These are phyloP conservation scores for Scaptomyza reducta DNA, from an alignment of 2,888 invertebrate genomes.

Conservation along the genomic window DNA sequence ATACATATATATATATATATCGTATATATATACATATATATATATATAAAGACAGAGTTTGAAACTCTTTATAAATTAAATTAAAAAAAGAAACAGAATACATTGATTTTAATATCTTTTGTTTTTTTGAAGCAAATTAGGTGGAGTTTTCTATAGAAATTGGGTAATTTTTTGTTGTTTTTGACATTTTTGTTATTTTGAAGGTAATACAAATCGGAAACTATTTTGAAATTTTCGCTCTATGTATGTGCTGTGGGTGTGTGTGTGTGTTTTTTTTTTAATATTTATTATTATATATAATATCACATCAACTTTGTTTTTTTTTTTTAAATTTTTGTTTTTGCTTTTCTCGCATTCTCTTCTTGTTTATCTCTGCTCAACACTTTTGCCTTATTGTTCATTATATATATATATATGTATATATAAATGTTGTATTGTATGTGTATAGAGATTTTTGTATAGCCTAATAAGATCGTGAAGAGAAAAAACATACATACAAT, in stretches of 20 bases:
- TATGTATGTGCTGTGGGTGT: constrained; percentile 26
- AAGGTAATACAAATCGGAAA: constrained; percentile 8
- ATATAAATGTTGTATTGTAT: constrained; percentile 12
- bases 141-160: constrained; percentile 8
- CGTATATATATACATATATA: constrained; percentile 56
- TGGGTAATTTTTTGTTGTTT: constrained; percentile 4
- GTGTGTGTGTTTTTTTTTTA: constrained; percentile 45
- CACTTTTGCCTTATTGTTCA: constrained; percentile 47
- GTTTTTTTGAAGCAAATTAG: constrained; percentile 29
- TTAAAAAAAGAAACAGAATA: constrained; percentile 23
- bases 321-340: constrained; percentile 42
- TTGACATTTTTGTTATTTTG: constrained; percentile 3
- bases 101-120: constrained; percentile 14
- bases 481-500: constrained; percentile 54
- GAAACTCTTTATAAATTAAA: constrained; percentile 48
- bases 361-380: constrained; percentile 14
- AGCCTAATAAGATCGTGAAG: constrained; percentile 69
- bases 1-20: constrained; percentile 22
- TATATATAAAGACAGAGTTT: constrained; percentile 56
- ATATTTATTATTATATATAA: constrained; percentile 82
- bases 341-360: constrained; percentile 26
- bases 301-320: constrained; percentile 84
- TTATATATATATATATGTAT: constrained; percentile 25
- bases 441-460: constrained; percentile 42
- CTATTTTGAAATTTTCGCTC: constrained; percentile 8